These are phyloP conservation scores for Clistopyga incitator DNA, from an alignment of 2,888 invertebrate genomes.

Conservation along the genomic window DNA sequence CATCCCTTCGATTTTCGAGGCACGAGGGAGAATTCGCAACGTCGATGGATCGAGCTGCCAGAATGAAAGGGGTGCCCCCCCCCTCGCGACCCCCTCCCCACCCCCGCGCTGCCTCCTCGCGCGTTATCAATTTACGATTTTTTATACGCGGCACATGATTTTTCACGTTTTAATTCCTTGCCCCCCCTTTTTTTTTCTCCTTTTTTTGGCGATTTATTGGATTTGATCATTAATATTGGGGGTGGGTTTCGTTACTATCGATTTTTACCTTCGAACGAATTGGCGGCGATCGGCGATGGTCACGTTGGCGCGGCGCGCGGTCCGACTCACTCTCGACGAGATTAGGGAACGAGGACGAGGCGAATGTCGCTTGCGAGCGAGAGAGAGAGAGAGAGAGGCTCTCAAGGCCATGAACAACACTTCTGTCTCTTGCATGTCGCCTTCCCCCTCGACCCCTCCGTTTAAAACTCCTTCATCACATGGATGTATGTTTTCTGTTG, in stretches of 20 bases:
- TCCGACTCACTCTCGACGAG: constrained; percentile 41
- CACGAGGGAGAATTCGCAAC: constrained; percentile 28
- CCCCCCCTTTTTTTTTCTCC: constrained; percentile 14
- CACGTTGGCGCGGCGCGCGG: constrained; percentile 50
- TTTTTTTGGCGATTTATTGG: background rate
- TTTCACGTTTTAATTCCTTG: background rate
- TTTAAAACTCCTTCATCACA: constrained; percentile 41
- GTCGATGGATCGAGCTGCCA: constrained; percentile 22
- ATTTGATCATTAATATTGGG: constrained; percentile 3
- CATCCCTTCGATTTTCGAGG: constrained; percentile 39
- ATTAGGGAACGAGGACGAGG: constrained; percentile 54
- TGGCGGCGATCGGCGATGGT: constrained; percentile 67
- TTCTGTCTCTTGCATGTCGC: constrained; percentile 33
- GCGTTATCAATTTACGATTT: constrained; percentile 36
- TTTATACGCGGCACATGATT: background rate
- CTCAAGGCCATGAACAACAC: constrained; percentile 35
- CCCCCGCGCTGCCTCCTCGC: too few relatives aligned
- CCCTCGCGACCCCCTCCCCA: background rate
- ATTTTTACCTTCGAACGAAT: constrained; percentile 59
- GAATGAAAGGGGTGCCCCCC: constrained; percentile 14
- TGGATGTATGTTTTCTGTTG: constrained; percentile 82
- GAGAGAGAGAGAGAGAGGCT: constrained; percentile 30
- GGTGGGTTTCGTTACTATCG: constrained; percentile 23
- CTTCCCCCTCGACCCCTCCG: background rate
- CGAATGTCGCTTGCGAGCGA: constrained; percentile 25